phyloP scores from a whole-genome alignment of 1,140 invertebrate species.

The Sipha flava region DNA sequence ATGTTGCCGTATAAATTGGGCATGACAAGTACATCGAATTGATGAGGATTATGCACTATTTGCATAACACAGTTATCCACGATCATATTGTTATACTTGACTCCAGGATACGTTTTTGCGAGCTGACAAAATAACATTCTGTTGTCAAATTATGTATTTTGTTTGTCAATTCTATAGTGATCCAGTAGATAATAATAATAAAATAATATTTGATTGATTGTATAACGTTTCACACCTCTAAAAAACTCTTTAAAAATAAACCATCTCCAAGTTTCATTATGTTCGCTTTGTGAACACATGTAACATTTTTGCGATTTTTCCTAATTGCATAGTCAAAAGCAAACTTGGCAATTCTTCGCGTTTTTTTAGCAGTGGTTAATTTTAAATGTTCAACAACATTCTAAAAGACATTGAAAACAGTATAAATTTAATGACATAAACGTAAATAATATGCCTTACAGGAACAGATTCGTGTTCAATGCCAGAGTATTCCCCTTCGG shows the following conservation, averaged over 20 bases:
- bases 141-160: no score
- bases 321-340: conserved; percentile 98
- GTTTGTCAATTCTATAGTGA: no score
- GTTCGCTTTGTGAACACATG: conserved; percentile 96
- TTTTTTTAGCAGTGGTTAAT: no score
- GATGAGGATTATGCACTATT: conserved; percentile 83
- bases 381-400: no score
- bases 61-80: conserved; percentile 99
- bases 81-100: conserved; percentile 94
- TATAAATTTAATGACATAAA: no score
- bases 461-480: no score
- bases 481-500: no score
- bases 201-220: no score
- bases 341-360: no score
- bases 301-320: conserved; percentile 88
- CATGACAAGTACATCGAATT: conserved; percentile 91
- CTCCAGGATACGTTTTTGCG: conserved; percentile 72
- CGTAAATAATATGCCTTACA: no score
- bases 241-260: conserved; percentile 80
- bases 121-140: neutral
- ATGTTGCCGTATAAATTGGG: conserved; percentile 97
- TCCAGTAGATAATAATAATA: no score
- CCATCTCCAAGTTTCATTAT: conserved; percentile 99
- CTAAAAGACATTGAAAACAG: no score
- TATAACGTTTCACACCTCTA: conserved; percentile 57